Percentiles rank a stretch among this genome's conserved stretches.
These are phyloP conservation scores for Tarsius wallacei DNA, from an alignment of 2,797 vertebrate genomes.

Conservation along the genomic window DNA sequence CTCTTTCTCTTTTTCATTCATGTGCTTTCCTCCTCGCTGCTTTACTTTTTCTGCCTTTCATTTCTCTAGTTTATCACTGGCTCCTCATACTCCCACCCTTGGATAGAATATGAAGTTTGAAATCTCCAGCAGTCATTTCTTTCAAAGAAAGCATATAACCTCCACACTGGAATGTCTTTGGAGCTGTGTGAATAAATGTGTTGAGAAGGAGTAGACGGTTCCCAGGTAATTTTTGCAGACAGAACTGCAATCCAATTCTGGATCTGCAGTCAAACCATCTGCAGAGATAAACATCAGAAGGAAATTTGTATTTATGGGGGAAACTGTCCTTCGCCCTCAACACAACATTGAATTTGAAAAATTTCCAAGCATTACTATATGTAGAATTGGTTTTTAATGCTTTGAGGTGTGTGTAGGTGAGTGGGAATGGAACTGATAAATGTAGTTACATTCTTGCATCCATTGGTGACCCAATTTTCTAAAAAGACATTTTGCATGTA, in stretches of 20 bases:
- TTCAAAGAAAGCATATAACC: constrained; percentile 58
- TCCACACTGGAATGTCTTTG: constrained; percentile 62
- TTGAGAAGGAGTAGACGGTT: constrained; percentile 71
- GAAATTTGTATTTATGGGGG: constrained; percentile 80
- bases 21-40: constrained; percentile 52
- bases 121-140: constrained; percentile 37
- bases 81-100: constrained; percentile 3
- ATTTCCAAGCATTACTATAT: constrained; percentile 62
- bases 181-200: constrained; percentile 77
- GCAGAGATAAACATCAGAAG: constrained; percentile 80
- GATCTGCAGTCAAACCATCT: constrained; percentile 76
- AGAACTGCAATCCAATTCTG: constrained; percentile 80
- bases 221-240: constrained; percentile 79
- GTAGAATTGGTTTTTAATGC: constrained; percentile 74
- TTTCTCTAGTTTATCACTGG: constrained; percentile 63
- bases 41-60: constrained; percentile 74
- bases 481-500: constrained; percentile 67
- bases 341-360: constrained; percentile 79
- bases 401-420: constrained; percentile 63
- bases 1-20: constrained; percentile 59
- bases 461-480: constrained; percentile 70
- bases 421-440: constrained; percentile 62
- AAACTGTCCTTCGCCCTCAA: constrained; percentile 77
- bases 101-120: constrained; percentile 71
- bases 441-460: constrained; percentile 73